Base-by-base conservation (phyloP, 1,140 invertebrate species). In the Patella vulgata region DNA sequence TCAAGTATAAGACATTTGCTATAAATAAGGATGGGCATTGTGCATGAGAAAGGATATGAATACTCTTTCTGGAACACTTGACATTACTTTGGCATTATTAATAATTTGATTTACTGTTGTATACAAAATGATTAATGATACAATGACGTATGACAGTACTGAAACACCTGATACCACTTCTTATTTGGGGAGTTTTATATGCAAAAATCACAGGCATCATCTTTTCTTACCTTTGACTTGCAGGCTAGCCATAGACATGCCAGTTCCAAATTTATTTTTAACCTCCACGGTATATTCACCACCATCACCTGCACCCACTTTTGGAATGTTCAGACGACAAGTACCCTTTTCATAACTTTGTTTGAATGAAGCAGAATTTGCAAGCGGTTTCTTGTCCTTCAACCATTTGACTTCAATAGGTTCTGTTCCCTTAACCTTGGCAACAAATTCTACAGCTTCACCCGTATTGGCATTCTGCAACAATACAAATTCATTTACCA, bases 261-360 rank as follows among this genome's bases (percentile, higher is more conserved):
- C 94, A 73, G 91, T 88, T 75, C 97, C 97, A 60, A 92, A 92
- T 23, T 90, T 89, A 81, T 96, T 98, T 58, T 91, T 91, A 3
- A 96, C 92, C 68, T 92, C 89, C 83, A 96, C 96, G 63, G 92
- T 90, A 81, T 98, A 98, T 79, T 96, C 93, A 31, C 97, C 97
- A 75, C 89, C 89, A 84, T 99, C 97, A 72, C 89, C 87, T 5
- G 94, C 94, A 89, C 95, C 96, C 75, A 97, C 94, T 82, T 98
- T 95, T 19, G 93, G 90, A 66, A 98, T 97, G 47, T 72, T 71
- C 1, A 81, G 63, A 21, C 68, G 72, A 59, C 72, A 74, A 12
- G 61, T 70, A 27, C 75, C 74, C 27, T 72, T 71, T 21, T 75
- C 70, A 57, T 71, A 82, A 14, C 72, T 64, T 14, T 74, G 69